Percentiles rank a stretch among this genome's conserved stretches.
Conservation (phyloP, 2,113 vertebrate genomes). For the Anthoscopus minutus region DNA sequence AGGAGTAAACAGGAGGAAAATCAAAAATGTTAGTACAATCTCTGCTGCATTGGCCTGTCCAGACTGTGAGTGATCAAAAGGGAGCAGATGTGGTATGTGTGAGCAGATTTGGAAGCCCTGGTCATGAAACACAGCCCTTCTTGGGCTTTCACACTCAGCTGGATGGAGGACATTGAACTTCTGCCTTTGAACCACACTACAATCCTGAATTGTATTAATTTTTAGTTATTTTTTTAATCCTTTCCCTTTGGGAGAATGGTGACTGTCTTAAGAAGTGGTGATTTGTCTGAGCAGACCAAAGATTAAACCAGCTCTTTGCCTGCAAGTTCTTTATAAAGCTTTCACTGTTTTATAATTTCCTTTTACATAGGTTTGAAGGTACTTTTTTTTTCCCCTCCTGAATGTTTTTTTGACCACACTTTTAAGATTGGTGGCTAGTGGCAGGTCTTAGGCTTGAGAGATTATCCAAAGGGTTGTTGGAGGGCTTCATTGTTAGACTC, state of each 20-base stretch:
- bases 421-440: not conserved
- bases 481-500: not conserved
- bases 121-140: not conserved
- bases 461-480: not conserved
- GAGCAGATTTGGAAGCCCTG: not conserved
- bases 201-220: not conserved
- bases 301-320: not conserved
- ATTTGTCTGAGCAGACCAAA: not conserved
- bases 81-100: not conserved
- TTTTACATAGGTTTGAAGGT: not conserved
- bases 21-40: not conserved
- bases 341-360: not conserved
- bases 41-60: slow-evolving; percentile 7
- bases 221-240: not conserved
- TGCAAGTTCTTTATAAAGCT: not conserved
- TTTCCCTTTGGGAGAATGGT: not conserved
- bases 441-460: not conserved
- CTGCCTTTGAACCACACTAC: not conserved
- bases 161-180: not conserved
- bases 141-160: not conserved
- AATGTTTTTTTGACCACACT: not conserved
- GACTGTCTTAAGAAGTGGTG: not conserved
- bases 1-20: slow-evolving; percentile 42
- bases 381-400: too few species aligned
- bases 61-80: not conserved